Evolutionary conservation across 1,140 invertebrate genomes (phyloP).

Genomic region (Zaprionus tsacasi): DNA sequence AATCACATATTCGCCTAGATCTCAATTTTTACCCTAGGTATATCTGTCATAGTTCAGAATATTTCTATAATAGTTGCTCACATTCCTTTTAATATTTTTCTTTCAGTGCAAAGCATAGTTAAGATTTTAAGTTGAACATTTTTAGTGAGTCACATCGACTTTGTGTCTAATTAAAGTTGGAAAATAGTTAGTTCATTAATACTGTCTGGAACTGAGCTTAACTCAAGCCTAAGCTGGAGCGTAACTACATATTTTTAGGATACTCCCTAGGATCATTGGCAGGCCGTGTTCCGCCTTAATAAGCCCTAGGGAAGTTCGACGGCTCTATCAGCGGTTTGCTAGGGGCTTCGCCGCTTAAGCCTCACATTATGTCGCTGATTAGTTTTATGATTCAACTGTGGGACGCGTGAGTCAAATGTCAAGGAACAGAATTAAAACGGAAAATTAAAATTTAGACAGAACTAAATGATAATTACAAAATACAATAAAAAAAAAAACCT

Average conservation of each 20-base stretch:
- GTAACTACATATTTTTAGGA: not conserved
- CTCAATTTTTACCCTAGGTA: too few species aligned
- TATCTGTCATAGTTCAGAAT: too few species aligned
- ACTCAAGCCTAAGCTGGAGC: not conserved
- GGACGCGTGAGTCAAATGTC: constrained; percentile 52
- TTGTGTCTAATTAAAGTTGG: not conserved
- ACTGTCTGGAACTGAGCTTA: not conserved
- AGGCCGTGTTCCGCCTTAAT: not conserved
- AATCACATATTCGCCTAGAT: too few species aligned
- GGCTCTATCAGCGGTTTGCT: not conserved
- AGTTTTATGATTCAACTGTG: constrained; percentile 50
- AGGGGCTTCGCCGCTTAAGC: not conserved
- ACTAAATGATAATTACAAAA: constrained; percentile 22
- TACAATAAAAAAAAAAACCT: not conserved
- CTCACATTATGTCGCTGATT: constrained; percentile 42
- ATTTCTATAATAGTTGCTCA: too few species aligned
- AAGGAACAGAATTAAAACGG: constrained; percentile 23
- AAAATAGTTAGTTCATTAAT: not conserved
- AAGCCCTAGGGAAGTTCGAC: not conserved
- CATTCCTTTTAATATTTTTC: not conserved
- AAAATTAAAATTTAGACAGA: constrained; percentile 13
- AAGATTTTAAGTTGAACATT: not conserved
- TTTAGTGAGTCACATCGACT: not conserved
- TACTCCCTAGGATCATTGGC: not conserved
- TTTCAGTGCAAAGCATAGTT: not conserved